Percentiles rank a stretch among this genome's conserved stretches.
phyloP scores from a whole-genome alignment of 2,888 invertebrate species.

The Harmothoe impar region DNA sequence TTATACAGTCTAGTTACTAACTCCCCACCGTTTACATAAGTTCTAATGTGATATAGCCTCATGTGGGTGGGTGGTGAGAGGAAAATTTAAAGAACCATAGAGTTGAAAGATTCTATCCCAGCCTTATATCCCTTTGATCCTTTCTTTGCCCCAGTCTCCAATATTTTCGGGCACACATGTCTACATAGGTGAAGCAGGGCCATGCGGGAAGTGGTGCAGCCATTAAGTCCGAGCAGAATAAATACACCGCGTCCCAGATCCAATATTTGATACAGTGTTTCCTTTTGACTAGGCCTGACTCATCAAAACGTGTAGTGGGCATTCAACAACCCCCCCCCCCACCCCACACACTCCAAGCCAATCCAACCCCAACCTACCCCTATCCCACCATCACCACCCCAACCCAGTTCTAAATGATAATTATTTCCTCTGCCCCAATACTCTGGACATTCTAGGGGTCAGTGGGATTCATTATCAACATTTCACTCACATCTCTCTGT shows the following conservation, averaged over 20 bases:
- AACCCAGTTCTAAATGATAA: slow-evolving; percentile 55
- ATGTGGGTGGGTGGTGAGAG: background rate
- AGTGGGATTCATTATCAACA: slow-evolving; percentile 28
- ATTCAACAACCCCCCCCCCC: background rate
- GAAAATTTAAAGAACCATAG: too few species aligned
- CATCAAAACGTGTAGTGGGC: slow-evolving; percentile 51
- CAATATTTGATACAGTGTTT: slow-evolving; percentile 57
- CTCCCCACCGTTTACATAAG: too few species aligned
- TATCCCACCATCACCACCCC: background rate
- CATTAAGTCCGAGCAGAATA: slow-evolving; percentile 36
- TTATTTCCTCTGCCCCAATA: slow-evolving; percentile 27
- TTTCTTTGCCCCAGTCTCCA: too few species aligned
- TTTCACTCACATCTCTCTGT: slow-evolving; percentile 7
- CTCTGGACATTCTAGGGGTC: slow-evolving; percentile 4
- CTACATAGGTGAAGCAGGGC: background rate
- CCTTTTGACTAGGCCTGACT: slow-evolving; percentile 49
- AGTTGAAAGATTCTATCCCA: too few species aligned
- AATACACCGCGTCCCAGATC: slow-evolving; percentile 35
- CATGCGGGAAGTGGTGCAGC: background rate
- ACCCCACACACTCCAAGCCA: background rate
- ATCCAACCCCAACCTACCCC: too few species aligned
- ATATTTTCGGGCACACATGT: too few species aligned
- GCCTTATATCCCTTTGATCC: too few species aligned
- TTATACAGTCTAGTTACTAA: too few species aligned
- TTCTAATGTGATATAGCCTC: background rate